Conservation (phyloP, 1,140 invertebrate genomes). For the Ceratitis capitata region DNA sequence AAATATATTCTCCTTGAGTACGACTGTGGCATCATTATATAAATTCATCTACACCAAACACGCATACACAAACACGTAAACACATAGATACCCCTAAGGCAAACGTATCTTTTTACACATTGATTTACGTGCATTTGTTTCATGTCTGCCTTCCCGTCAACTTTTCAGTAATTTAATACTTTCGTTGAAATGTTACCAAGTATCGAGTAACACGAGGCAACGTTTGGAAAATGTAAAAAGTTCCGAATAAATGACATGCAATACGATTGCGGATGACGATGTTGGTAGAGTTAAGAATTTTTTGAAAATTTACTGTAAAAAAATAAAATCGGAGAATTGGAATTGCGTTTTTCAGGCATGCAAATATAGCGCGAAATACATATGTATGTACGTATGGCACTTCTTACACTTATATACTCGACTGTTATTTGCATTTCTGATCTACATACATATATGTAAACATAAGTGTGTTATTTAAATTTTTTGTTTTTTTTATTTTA, state of each 20-base stretch:
- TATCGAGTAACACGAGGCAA: conserved; percentile 54
- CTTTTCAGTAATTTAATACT: conserved; percentile 59
- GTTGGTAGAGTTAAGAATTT: not conserved
- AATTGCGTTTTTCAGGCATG: too few species aligned
- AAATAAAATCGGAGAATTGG: not conserved
- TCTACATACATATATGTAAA: too few species aligned
- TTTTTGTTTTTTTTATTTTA: not conserved
- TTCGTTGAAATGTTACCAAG: conserved; percentile 56
- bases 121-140: conserved; percentile 36
- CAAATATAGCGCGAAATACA: not conserved
- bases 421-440: too few species aligned
- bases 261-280: not conserved
- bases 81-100: not conserved
- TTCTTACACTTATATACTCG: too few species aligned
- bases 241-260: conserved; percentile 15
- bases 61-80: not conserved
- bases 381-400: not conserved
- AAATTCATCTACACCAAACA: conserved; percentile 1
- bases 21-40: not conserved
- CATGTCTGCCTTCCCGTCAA: conserved; percentile 31
- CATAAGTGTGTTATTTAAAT: not conserved
- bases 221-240: conserved; percentile 16
- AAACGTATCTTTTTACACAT: conserved; percentile 21
- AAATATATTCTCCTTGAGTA: not conserved
- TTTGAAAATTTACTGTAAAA: too few species aligned